Base-by-base conservation (phyloP, 2,888 invertebrate species). In the Tethea ocularis region DNA sequence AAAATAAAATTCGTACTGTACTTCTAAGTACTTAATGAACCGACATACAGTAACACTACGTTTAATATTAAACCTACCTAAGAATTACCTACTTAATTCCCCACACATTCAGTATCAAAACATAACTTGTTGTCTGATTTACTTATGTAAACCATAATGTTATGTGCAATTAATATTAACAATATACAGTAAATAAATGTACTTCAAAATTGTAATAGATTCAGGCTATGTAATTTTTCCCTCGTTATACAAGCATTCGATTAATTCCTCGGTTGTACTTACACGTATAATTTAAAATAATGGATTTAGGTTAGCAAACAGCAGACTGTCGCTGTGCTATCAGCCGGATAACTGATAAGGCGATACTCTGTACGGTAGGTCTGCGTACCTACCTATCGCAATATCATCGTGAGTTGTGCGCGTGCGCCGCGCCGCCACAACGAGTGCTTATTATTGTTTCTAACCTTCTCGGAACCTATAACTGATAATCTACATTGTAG, bases 241-340 rank as follows among this genome's bases (percentile, higher is more conserved):
- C 46, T 46, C 20, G 20, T 20, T 17, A n/a, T n/a, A 46, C 46
- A 46, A 10, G 46, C 20, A 8, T 46, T 46, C 10, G 46, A 46
- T 63, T 52, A 61, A 68, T 71, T 64, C 69, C 58, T 57, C 57
- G 58, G 55, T 57, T 61, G 36, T 64, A 64, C 36, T 62, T 59
- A n/a, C n/a, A n/a, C n/a, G 41, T 65, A 62, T 52, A 61, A 64
- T 59, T 62, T 58, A 61, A 67, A 63, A 69, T 55, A 67, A 72
- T 78, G 79, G 67, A 75, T 75, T 64, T 61, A 64, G 69, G 75
- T 74, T 74, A 75, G 66, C 65, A 61, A 67, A 68, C 61, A 63
- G 65, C 61, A 59, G 55, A 53, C 26, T 38, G 71, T 72, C 73
- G 67, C 22, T 17, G 60, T 58, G 33, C 33, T 63, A 62, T 63